Evolutionary conservation across 1,140 invertebrate genomes (phyloP), one percentile per base, ranked within the genome.

Genomic region (Caenorhabditis inopinata): DNA sequence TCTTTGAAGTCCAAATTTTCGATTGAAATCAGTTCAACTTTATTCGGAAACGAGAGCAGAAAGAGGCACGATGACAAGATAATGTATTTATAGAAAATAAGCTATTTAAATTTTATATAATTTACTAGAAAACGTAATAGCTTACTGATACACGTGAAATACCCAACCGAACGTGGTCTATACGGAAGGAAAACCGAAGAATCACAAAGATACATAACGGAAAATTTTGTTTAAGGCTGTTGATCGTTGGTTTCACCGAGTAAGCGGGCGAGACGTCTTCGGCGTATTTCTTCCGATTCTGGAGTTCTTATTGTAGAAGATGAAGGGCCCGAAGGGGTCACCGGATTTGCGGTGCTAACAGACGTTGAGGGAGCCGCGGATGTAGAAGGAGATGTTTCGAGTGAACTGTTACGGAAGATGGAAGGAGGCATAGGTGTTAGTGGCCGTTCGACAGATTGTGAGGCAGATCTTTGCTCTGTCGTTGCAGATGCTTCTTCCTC

Each of bases 91-190:
- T 18, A 76, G 46, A 42, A 38, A 48, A 3, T 11, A 27, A 48
- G 7, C 25, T 9, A 11, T 27, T 23, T 53, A 23, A 47, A 49
- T 48, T 42, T 29, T 14, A 49, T 51, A 75, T 12, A 49, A 75
- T 2, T 42, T 68, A 68, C 32, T 68, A 68, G 58, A 38, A 27
- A 42, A 38, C n/a, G 12, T 68, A 68, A 68, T 68, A 68, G 73
- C 73, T 32, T 47, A 53, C 9, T 16, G 21, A 42, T 78, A 51
- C 45, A 58, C 76, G 51, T 78, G 49, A 45, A 53, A 78, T 45
- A 78, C 32, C 35, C 76, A 51, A 27, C 42, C 46, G 32, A 46
- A 21, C 12, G 14, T 29, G 76, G 76, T 45, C 42, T 51, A 25
- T 62, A 25, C 27, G 53, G 29, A 35, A 12, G 58, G 38, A 68